A percentile compares a stretch with the other conserved stretches of the same genome.
phyloP scores from a whole-genome alignment of 1,140 invertebrate species.

The Lysiphlebus fabarum region DNA sequence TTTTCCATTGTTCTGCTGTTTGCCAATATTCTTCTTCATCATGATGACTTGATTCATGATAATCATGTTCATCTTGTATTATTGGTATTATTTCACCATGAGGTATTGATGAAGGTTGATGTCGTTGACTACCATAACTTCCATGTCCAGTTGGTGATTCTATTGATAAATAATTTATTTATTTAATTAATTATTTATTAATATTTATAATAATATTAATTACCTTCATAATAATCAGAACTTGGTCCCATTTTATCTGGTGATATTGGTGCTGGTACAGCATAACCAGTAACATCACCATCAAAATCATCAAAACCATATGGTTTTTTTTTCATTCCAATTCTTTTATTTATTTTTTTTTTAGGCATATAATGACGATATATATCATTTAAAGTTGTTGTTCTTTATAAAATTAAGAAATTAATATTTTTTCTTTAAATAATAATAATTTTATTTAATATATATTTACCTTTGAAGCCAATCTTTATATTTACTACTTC shows the following conservation, averaged over 20 bases:
- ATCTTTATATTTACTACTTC: conserved; percentile 65
- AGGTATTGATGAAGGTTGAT: conserved; percentile 25
- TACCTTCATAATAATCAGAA: conserved; percentile 27
- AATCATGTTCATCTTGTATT: conserved; percentile 48
- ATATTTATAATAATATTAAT: neutral
- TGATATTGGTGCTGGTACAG: conserved; percentile 43
- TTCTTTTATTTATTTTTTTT: conserved; percentile 36
- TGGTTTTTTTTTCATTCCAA: neutral
- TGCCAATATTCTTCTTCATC: conserved; percentile 37
- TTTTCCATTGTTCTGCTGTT: conserved; percentile 46
- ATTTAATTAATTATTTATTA: neutral
- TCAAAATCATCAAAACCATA: conserved; percentile 52
- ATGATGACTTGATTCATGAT: conserved; percentile 38
- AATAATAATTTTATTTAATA: conserved; percentile 5
- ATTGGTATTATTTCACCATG: conserved; percentile 36
- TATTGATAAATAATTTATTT: conserved; percentile 29
- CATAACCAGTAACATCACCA: conserved; percentile 54
- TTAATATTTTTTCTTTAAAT: neutral
- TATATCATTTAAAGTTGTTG: conserved; percentile 62
- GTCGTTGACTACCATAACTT: conserved; percentile 27
- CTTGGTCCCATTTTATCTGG: conserved; percentile 39
- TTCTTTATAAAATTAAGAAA: conserved; percentile 40
- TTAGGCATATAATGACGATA: conserved; percentile 56
- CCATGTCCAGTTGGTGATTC: conserved; percentile 38
- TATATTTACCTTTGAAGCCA: conserved; percentile 63